Conservation (phyloP, 2,113 vertebrate genomes). For the Eulacestoma nigropectus region DNA sequence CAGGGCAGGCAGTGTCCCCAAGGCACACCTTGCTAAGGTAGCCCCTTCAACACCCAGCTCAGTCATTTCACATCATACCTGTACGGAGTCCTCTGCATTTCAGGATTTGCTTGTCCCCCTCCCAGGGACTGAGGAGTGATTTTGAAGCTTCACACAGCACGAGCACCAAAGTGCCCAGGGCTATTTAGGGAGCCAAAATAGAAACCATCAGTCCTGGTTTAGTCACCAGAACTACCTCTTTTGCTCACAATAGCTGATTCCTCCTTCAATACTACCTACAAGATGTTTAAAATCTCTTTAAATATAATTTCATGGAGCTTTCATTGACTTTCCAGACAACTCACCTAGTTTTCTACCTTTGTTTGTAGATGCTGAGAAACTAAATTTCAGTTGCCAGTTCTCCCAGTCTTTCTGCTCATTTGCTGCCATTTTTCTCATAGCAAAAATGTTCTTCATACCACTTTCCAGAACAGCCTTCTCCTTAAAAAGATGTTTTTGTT, state of each 20-base stretch:
- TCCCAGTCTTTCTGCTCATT: background rate
- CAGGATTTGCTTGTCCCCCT: background rate
- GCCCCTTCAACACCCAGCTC: background rate
- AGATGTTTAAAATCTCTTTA: background rate
- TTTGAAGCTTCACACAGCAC: background rate
- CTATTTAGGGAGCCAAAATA: background rate
- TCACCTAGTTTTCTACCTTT: background rate
- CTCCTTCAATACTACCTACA: background rate
- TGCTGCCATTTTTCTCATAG: background rate
- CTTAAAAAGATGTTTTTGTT: background rate
- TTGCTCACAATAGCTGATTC: background rate
- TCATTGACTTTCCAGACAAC: background rate
- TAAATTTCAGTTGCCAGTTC: background rate
- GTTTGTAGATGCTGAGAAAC: background rate
- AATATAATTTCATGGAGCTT: background rate
- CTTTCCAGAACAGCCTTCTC: background rate
- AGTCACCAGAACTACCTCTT: background rate
- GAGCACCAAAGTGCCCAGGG: background rate
- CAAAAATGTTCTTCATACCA: background rate
- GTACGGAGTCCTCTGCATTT: background rate
- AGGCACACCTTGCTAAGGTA: background rate
- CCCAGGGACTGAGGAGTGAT: accelerated
- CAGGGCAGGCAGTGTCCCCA: background rate
- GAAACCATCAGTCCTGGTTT: background rate
- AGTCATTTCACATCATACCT: background rate